Base-by-base conservation (phyloP, 2,113 vertebrate genomes). In the Leptobrachium leishanense region DNA sequence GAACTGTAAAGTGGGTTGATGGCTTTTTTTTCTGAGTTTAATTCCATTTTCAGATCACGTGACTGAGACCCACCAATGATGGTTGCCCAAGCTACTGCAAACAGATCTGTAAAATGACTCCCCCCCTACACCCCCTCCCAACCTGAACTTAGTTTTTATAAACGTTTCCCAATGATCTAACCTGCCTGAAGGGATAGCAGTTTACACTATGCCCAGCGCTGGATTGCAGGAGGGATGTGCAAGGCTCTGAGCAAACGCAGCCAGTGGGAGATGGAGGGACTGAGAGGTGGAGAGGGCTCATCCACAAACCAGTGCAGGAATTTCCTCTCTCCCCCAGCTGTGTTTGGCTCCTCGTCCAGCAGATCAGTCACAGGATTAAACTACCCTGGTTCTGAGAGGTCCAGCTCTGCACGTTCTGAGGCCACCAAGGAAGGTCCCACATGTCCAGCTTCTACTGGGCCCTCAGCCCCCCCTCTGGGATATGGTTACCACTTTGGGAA, bases 401-500 rank as follows among this genome's bases (percentile, higher is more conserved):
- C 82, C 76, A 42, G 76, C 20, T 82, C 64, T 76, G 55, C 81
- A 2, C 78, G 78, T 5, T 74, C 78, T 12, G 78, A 81, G 72
- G 41, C 78, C 71, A 74, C 71, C 72, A 81, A 81, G 13, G 78
- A 81, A 50, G 78, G 78, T 40, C 53, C 78, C 15, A 41, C 78
- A 7, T 81, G 78, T 39, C 82, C 85, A 62, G 82, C 88, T 3
- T 74, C 87, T 44, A 85, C 87, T 4, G 54, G 75, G 11, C 85
- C 90, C 1, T 85, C 90, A 15, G 75, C 89, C 9, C 88, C 93
- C 0, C 86, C 92, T 0, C 87, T 94, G 73, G 91, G 92, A 81
- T 95, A 93, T 79, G 94, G 94, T 77, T 94, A 95, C 88, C 90
- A 92, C 85, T 94, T 96, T 87, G 93, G 93, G 81, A 94, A 93